These are phyloP conservation scores for Villa cingulata DNA, from an alignment of 2,888 invertebrate species.

Conservation along the genomic window DNA sequence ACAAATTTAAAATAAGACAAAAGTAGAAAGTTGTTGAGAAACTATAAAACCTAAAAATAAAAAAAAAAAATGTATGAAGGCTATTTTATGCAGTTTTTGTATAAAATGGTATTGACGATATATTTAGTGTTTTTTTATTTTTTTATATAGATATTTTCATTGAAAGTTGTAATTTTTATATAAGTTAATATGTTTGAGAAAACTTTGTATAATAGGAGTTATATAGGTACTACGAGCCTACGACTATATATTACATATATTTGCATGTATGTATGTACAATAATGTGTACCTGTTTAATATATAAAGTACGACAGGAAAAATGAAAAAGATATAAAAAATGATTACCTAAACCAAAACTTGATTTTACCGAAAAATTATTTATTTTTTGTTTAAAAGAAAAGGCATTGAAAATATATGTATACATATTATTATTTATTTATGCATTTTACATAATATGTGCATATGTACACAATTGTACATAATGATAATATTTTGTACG, in stretches of 20 bases:
- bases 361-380: background rate
- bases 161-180: background rate
- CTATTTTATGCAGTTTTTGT: background rate
- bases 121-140: background rate
- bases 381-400: no score
- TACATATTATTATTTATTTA: no score
- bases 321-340: background rate
- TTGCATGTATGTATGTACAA: no score
- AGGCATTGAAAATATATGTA: no score
- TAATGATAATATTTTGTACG: no score
- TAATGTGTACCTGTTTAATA: no score
- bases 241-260: no score
- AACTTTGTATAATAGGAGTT: background rate
- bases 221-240: no score
- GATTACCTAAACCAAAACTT: background rate
- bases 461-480: no score
- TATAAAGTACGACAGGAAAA: no score
- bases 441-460: no score
- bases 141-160: no score
- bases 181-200: background rate
- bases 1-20: background rate
- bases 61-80: background rate
- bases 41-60: background rate
- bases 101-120: background rate
- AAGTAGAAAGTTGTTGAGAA: conserved; percentile 8